A percentile compares a stretch with the other conserved stretches of the same genome.
These are phyloP conservation scores for Zaprionus ornatus DNA, from an alignment of 1,140 invertebrate genomes.

Conservation along the genomic window DNA sequence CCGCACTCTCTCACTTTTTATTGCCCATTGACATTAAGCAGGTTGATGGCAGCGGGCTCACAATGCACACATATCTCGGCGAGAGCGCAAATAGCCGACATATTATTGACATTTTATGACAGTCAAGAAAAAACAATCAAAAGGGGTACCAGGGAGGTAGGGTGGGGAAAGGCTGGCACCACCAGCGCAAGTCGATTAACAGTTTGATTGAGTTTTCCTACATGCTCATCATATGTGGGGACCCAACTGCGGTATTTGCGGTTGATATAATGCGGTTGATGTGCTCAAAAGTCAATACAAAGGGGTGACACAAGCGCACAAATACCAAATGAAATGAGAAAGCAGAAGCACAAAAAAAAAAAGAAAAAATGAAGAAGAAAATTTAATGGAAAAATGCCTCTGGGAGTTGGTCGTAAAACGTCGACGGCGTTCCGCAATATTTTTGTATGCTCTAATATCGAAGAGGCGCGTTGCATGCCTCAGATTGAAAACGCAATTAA, in stretches of 20 bases:
- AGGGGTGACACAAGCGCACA: constrained; percentile 22
- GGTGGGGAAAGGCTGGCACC: neutral
- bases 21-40: constrained; percentile 65
- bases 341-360: neutral
- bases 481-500: constrained; percentile 62
- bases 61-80: constrained; percentile 51
- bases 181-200: constrained; percentile 67
- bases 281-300: constrained; percentile 69
- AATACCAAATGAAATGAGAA: constrained; percentile 15
- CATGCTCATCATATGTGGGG: constrained; percentile 28
- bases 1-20: constrained; percentile 53
- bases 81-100: constrained; percentile 56
- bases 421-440: constrained; percentile 44
- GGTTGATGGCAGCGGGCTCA: constrained; percentile 31
- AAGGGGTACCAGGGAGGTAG: constrained; percentile 39
- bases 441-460: constrained; percentile 33
- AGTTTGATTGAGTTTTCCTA: constrained; percentile 75
- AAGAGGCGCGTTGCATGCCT: constrained; percentile 15
- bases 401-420: constrained; percentile 51
- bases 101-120: constrained; percentile 76
- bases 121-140: constrained; percentile 57
- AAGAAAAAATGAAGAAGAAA: constrained; percentile 4
- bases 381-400: constrained; percentile 72
- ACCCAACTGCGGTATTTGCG: constrained; percentile 59
- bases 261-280: constrained; percentile 62